A percentile compares a stretch with the other conserved stretches of the same genome.
These are phyloP conservation scores for Danio kyathit DNA, from an alignment of 2,797 vertebrate genomes.

Conservation along the genomic window DNA sequence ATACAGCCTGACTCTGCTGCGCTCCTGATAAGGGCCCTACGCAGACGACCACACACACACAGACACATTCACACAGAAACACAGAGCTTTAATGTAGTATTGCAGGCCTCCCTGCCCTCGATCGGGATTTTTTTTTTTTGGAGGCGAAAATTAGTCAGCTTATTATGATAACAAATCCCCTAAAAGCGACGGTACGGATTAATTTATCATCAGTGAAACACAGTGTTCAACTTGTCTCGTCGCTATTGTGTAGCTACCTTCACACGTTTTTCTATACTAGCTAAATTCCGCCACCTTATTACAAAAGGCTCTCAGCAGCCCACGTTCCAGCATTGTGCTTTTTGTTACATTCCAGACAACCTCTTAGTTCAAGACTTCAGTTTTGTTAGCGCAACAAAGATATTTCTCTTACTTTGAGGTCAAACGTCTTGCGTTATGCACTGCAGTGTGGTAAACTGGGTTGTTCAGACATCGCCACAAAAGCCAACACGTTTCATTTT, in stretches of 20 bases:
- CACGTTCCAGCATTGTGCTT: conserved; percentile 31
- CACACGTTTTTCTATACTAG: conserved; percentile 40
- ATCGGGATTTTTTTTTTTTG: conserved; percentile 17
- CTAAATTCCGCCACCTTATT: not conserved
- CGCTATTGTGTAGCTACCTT: conserved; percentile 49
- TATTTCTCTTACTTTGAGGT: conserved; percentile 28
- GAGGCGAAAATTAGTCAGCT: conserved; percentile 50
- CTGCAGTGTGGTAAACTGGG: not conserved
- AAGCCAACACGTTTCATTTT: not conserved
- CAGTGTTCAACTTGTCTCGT: conserved; percentile 47
- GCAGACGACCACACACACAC: conserved; percentile 10
- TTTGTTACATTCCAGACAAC: conserved; percentile 30
- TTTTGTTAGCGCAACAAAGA: conserved; percentile 35
- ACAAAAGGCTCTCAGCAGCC: conserved; percentile 28
- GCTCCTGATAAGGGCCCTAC: conserved; percentile 62
- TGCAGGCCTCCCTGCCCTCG: conserved; percentile 26
- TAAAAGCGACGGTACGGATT: conserved; percentile 47
- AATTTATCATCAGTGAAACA: conserved; percentile 62
- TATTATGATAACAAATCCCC: conserved; percentile 58
- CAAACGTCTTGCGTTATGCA: not conserved
- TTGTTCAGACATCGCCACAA: conserved; percentile 1
- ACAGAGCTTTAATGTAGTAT: conserved; percentile 30
- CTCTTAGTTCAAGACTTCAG: conserved; percentile 27
- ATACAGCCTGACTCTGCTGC: conserved; percentile 61
- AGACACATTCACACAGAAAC: conserved; percentile 23